Evolutionary conservation across 2,888 invertebrate genomes (phyloP).

Genomic region (Chirona hameri): DNA sequence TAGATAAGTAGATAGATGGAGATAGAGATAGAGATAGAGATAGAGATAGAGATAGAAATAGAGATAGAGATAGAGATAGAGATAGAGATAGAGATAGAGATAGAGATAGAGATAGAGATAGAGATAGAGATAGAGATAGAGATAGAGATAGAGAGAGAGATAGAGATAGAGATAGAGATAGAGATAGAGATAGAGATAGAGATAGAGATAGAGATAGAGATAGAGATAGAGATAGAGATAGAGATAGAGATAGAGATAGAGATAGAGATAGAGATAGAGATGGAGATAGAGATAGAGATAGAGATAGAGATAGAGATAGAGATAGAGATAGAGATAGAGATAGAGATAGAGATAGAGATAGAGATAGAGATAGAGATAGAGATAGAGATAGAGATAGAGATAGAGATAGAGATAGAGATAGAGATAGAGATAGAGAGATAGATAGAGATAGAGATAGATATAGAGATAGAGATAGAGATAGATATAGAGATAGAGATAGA

Average conservation of each 20-base stretch:
- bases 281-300: not conserved
- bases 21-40: not conserved
- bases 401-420: not conserved
- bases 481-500: not conserved
- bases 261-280: not conserved
- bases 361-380: conserved; percentile 27
- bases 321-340: not conserved
- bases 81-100: not conserved
- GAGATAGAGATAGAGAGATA: too few relatives aligned
- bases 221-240: too few relatives aligned
- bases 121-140: too few relatives aligned
- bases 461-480: not conserved
- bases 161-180: not conserved
- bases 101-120: not conserved
- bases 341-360: not conserved
- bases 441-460: too few relatives aligned
- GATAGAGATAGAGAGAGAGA: not conserved
- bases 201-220: too few relatives aligned
- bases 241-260: too few relatives aligned
- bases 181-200: not conserved
- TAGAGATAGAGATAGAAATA: not conserved
- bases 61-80: conserved; percentile 14
- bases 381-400: not conserved
- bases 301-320: not conserved
- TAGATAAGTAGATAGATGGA: not conserved